Conservation (phyloP, 2,888 invertebrate genomes). For the Pseudococcus longispinus region DNA sequence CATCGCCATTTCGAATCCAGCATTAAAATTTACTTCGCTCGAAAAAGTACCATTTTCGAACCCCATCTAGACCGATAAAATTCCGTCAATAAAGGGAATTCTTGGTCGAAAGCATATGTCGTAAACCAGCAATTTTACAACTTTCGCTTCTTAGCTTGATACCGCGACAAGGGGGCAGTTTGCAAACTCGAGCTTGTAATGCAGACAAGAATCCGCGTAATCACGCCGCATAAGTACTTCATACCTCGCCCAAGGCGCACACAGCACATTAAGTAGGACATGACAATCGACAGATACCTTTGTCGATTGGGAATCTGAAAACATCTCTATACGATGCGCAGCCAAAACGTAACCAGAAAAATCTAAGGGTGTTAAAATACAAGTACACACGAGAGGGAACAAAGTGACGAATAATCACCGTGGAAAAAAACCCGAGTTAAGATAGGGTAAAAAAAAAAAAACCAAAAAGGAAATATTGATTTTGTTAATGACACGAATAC, state of each 20-base stretch:
- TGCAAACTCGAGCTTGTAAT: neutral
- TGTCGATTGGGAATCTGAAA: neutral
- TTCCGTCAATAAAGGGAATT: no score
- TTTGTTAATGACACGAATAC: neutral
- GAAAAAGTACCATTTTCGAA: neutral
- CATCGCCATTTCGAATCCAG: neutral
- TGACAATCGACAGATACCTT: neutral
- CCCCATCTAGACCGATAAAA: neutral
- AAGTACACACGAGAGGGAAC: neutral
- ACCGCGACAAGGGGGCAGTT: neutral
- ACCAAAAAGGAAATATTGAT: slow-evolving; percentile 1
- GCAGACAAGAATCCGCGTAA: neutral
- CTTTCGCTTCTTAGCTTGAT: neutral
- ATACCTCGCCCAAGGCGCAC: neutral
- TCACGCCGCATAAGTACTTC: neutral
- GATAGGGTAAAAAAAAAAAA: neutral
- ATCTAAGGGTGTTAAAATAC: neutral
- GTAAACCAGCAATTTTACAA: neutral
- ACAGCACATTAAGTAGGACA: neutral
- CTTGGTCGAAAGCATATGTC: neutral
- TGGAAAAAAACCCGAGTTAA: neutral
- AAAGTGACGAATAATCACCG: neutral
- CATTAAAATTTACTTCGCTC: neutral
- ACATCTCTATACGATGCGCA: neutral
- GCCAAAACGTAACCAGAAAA: neutral